Percentiles rank a stretch among this genome's conserved stretches.
Evolutionary conservation across 2,888 invertebrate species (phyloP).

Genomic region (Piscicola geometra): DNA sequence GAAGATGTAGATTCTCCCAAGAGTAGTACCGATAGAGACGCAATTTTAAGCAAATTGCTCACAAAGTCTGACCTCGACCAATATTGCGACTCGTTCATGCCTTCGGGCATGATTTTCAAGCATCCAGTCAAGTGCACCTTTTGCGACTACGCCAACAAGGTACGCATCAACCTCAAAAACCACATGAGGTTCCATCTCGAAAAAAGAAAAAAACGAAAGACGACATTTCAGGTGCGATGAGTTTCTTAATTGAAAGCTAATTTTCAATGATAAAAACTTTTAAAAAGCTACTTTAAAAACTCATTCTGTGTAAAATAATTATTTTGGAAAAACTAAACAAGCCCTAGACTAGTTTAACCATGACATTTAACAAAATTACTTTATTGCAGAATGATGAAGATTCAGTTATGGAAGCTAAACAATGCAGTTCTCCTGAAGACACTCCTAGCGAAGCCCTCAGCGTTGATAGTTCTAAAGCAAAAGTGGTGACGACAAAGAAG

Average conservation of each 20-base stretch:
- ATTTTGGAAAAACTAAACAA: too few relatives aligned
- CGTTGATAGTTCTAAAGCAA: background rate
- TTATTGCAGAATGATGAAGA: too few relatives aligned
- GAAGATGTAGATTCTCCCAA: too few relatives aligned
- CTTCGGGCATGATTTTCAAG: conserved; percentile 38
- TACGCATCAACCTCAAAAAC: conserved; percentile 35
- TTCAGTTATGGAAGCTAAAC: too few relatives aligned
- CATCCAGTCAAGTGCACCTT: conserved; percentile 39
- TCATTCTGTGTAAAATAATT: too few relatives aligned
- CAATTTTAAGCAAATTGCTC: background rate
- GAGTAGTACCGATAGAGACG: background rate
- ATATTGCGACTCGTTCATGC: conserved; percentile 36
- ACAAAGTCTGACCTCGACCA: conserved; percentile 11
- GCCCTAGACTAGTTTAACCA: too few relatives aligned
- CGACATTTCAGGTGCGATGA: background rate
- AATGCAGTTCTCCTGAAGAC: too few relatives aligned
- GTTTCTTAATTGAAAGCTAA: too few relatives aligned
- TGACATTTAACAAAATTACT: too few relatives aligned
- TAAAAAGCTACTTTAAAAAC: too few relatives aligned
- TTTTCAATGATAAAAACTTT: too few relatives aligned
- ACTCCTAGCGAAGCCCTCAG: background rate
- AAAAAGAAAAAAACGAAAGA: conserved; percentile 15
- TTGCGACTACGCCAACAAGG: conserved; percentile 37
- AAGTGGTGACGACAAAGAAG: conserved; percentile 19
- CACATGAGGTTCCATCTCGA: conserved; percentile 37